Base-by-base conservation (phyloP, 2,888 invertebrate genomes). In the Zygogramma bicolorata region DNA sequence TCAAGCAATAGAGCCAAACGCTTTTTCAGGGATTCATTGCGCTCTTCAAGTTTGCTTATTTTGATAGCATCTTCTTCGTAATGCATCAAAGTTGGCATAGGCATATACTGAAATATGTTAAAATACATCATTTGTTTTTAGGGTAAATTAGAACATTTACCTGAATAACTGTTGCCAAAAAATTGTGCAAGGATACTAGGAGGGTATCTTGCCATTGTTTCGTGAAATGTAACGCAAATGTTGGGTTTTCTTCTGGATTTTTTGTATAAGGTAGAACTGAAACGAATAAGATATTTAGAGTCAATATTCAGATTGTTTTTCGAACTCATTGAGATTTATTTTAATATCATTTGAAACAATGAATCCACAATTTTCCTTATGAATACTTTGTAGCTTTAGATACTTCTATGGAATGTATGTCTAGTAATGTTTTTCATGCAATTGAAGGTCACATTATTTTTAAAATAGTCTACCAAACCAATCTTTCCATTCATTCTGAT, bases 391-490 rank as follows among this genome's bases (percentile, higher is more conserved):
- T 38, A n/a, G 38, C n/a, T 7, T 38, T 4, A 38, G 13, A 38
- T 38, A 38, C 22, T 27, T 65, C 13, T n/a, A 13, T 34, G 20
- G 5, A 53, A 53, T 20, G 38, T 38, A 38, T 38, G 13, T 13
- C 38, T 40, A 59, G 29, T 61, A 49, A 6, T n/a, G 42, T n/a
- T 27, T 15, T 18, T 1, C 15, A n/a, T n/a, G n/a, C n/a, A n/a
- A n/a, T n/a, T n/a, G n/a, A n/a, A n/a, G n/a, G n/a, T n/a, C n/a
- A n/a, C n/a, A n/a, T 27, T 10, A 59, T 15, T 27, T 10, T n/a
- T n/a, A n/a, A n/a, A n/a, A n/a, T n/a, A n/a, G n/a, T n/a, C 90
- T 91, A 98, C 98, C 94, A 88, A 97, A 98, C 98, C 98, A 98
- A 81, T 98, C 98, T 84, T 94, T 96, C 97, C 98, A 98, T 85